phyloP scores from a whole-genome alignment of 2,888 invertebrate genomes.

The Tridacna gigas region DNA sequence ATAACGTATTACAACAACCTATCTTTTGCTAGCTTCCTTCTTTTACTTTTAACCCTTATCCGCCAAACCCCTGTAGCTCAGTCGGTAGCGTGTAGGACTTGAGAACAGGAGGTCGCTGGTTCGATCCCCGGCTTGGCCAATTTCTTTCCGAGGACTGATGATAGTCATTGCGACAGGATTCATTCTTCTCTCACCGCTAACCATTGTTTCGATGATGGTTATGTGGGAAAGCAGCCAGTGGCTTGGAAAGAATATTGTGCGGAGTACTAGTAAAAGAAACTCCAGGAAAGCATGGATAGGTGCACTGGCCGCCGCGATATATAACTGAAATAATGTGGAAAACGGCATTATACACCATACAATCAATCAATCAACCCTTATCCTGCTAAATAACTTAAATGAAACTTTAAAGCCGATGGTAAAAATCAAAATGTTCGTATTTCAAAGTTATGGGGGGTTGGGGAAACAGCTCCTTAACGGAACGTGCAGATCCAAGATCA shows the following conservation, averaged over 20 bases:
- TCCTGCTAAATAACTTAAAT: too few relatives aligned
- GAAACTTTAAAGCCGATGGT: too few relatives aligned
- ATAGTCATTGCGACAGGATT: neutral
- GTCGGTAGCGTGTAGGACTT: neutral
- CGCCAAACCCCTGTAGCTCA: neutral
- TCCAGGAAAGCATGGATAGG: neutral
- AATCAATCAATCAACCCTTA: slow-evolving; percentile 1
- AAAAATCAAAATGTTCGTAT: too few relatives aligned
- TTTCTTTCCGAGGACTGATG: neutral
- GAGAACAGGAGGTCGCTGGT: neutral
- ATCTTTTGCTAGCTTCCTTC: too few relatives aligned
- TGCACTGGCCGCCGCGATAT: neutral
- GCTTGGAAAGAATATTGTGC: neutral
- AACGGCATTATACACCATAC: neutral
- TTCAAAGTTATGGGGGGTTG: too few relatives aligned
- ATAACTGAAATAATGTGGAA: neutral
- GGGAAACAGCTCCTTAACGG: too few relatives aligned
- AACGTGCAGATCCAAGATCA: too few relatives aligned
- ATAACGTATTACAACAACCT: too few relatives aligned
- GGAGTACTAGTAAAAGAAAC: neutral
- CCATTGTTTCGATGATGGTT: neutral
- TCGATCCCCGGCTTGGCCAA: neutral
- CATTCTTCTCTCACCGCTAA: neutral
- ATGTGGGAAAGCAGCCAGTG: neutral
- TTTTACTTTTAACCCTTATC: too few relatives aligned